Evolutionary conservation across 2,888 invertebrate genomes (phyloP).

Genomic region (Cantharis nigra): DNA sequence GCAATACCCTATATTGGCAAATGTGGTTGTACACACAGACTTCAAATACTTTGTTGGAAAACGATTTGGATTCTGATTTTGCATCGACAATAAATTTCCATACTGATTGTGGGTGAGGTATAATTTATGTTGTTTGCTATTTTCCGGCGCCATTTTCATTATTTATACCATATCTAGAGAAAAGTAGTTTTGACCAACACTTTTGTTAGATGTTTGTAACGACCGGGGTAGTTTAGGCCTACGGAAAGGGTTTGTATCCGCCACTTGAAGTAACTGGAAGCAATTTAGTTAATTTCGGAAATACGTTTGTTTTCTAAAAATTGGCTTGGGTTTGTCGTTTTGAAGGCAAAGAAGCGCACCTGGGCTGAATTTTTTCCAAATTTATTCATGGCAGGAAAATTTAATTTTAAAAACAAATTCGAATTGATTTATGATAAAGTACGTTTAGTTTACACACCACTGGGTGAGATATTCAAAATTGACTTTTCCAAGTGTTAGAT

Average conservation of each 20-base stretch:
- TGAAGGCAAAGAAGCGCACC: not conserved
- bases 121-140: not conserved
- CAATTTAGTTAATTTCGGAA: not conserved
- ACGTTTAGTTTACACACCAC: conserved; percentile 25
- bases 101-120: not conserved
- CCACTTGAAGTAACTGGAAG: not conserved
- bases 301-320: not conserved
- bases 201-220: no score
- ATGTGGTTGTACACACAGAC: not conserved
- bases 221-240: not conserved
- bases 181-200: no score
- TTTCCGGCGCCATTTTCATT: not conserved
- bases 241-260: not conserved
- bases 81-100: not conserved
- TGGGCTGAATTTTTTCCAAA: not conserved
- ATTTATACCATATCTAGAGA: not conserved
- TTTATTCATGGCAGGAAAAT: not conserved
- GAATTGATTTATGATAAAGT: conserved; percentile 30
- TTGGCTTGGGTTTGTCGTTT: not conserved
- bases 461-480: conserved; percentile 24
- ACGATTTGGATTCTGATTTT: not conserved
- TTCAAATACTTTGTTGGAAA: not conserved
- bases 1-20: conserved; percentile 10
- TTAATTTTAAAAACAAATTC: conserved; percentile 3
- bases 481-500: conserved; percentile 27